phyloP scores from a whole-genome alignment of 2,113 vertebrate genomes.

The Hemibagrus wyckioides region DNA sequence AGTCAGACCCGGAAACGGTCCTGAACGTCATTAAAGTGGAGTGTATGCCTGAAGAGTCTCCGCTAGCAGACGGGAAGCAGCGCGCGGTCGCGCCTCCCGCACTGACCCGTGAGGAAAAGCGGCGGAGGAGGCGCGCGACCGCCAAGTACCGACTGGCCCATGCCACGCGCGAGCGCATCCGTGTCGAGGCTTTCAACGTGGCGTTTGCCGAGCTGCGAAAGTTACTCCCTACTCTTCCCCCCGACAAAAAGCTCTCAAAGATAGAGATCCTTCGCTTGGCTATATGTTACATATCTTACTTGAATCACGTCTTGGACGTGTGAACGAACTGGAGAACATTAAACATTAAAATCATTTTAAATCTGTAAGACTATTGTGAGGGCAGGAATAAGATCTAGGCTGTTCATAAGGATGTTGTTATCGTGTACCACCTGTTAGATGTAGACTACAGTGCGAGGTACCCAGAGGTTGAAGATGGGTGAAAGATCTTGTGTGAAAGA shows the following conservation, averaged over 20 bases:
- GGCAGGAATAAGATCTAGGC: neutral
- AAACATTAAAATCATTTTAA: neutral
- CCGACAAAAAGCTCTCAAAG: conserved; percentile 86
- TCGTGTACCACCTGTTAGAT: neutral
- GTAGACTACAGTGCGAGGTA: neutral
- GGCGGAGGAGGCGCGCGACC: conserved; percentile 75
- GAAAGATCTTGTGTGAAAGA: neutral
- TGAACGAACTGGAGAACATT: conserved; percentile 57
- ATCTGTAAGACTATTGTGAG: neutral
- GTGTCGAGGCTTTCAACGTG: conserved; percentile 79
- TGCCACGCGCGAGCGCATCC: conserved; percentile 78
- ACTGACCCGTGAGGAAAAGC: conserved; percentile 88
- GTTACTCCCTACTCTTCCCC: conserved; percentile 80
- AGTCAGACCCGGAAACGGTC: conserved; percentile 83
- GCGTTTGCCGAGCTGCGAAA: conserved; percentile 77
- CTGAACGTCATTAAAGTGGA: conserved; percentile 79
- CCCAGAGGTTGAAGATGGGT: neutral
- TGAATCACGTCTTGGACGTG: conserved; percentile 86
- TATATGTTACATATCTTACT: conserved; percentile 87
- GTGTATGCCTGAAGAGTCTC: conserved; percentile 80
- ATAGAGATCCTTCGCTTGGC: conserved; percentile 84
- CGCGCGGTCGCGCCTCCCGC: conserved; percentile 77
- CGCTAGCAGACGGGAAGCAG: conserved; percentile 69
- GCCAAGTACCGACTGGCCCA: conserved; percentile 77
- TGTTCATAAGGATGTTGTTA: neutral